Evolutionary conservation across 2,888 invertebrate species (phyloP), one percentile per base, ranked within the genome.

Genomic region (Tipula unca): DNA sequence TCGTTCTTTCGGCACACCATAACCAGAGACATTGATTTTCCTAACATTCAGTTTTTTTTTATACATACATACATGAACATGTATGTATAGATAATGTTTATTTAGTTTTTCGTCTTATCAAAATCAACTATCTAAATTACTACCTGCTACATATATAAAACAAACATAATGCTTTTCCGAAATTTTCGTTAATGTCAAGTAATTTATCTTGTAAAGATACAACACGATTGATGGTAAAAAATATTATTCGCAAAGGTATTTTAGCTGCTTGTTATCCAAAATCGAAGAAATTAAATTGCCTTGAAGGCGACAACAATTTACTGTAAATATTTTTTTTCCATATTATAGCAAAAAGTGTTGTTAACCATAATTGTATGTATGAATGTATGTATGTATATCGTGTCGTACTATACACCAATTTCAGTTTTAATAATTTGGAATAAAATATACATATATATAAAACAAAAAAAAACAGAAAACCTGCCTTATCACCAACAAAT

Each of bases 401-500:
- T 48, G 10, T 69, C 25, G 69, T 69, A 69, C 48, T 29, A 14
- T 13, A 82, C 5, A 29, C 25, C 29, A 82, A 82, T 29, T 29
- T 82, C 82, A 29, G 82, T 82, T 82, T 82, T 82, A 14, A 29
- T 82, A 82, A 48, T 48, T 48, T 48, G 29, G 25, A 29, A 29
- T 39, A 17, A 17, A 69, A 69, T 69, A 69, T 29, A 82, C 82
- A 25, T 10, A 54, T 3, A 54, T 13, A 82, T 6, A 82, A 82
- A 82, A 82, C 25, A 82, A 29, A 83, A 83, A 32, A 20, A 39
- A 84, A 17, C 84, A 84, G 35, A 84, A 83, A 84, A 84, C 84
- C 84, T 84, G 84, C 84, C 84, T 84, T 84, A 84, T 84, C 84
- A 84, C 39, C 83, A 83, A 36, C 35, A 84, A 84, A 84, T 84